Percentiles rank a stretch among this genome's conserved stretches.
Conservation (phyloP, 1,140 invertebrate species). For the Drosophila willistoni region DNA sequence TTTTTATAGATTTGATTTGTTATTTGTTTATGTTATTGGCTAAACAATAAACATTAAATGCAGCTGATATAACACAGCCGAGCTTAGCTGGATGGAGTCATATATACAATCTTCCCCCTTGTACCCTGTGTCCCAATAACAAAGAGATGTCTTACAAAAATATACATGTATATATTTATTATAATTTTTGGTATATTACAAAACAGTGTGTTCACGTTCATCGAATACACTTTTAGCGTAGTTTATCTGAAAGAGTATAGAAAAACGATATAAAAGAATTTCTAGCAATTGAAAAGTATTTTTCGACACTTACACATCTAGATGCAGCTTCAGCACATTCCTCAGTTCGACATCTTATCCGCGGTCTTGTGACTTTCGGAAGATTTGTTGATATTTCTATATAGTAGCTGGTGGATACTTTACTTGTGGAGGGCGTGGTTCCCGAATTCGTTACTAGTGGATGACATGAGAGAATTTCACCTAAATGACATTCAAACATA, state of each 20-base stretch:
- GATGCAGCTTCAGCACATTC: slow-evolving; percentile 91
- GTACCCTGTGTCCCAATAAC: background rate
- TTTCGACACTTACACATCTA: slow-evolving; percentile 83
- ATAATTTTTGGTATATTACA: slow-evolving; percentile 54
- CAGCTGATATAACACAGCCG: too few species aligned
- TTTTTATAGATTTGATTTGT: too few species aligned
- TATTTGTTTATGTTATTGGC: too few species aligned
- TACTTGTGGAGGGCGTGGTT: slow-evolving; percentile 77
- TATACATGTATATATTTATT: slow-evolving; percentile 43
- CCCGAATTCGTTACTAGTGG: slow-evolving; percentile 86
- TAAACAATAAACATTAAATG: too few species aligned
- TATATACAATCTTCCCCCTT: too few species aligned
- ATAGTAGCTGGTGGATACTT: slow-evolving; percentile 84
- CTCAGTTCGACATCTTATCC: slow-evolving; percentile 92
- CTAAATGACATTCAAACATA: slow-evolving; percentile 88
- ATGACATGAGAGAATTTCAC: slow-evolving; percentile 80
- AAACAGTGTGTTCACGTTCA: slow-evolving; percentile 85
- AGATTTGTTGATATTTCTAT: slow-evolving; percentile 90
- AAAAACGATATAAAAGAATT: background rate
- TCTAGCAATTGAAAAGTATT: background rate
- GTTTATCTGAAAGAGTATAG: slow-evolving; percentile 88
- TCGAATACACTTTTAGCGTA: slow-evolving; percentile 94
- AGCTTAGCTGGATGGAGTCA: too few species aligned
- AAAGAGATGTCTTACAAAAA: slow-evolving; percentile 41
- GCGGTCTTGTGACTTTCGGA: slow-evolving; percentile 86